These are phyloP conservation scores for Myopa tessellatipennis DNA, from an alignment of 2,888 invertebrate genomes.

Conservation along the genomic window DNA sequence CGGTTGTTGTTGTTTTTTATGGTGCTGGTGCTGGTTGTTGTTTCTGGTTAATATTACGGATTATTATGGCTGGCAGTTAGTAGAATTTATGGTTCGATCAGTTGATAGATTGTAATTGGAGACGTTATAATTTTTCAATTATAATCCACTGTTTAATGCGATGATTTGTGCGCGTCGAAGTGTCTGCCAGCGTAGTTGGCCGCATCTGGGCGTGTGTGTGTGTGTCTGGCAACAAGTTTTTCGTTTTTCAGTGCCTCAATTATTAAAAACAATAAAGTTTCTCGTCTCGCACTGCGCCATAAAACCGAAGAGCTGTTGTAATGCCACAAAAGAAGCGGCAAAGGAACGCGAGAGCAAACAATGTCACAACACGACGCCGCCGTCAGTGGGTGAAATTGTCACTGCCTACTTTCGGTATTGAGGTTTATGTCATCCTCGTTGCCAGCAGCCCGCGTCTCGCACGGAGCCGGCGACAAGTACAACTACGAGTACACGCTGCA, in stretches of 20 bases:
- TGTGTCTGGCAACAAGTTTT: slow-evolving; percentile 7
- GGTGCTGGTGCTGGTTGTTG: slow-evolving; percentile 21
- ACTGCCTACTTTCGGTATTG: background rate
- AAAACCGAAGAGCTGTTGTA: background rate
- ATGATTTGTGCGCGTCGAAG: slow-evolving; percentile 6
- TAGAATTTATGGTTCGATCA: slow-evolving; percentile 38
- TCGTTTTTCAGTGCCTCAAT: slow-evolving; percentile 50
- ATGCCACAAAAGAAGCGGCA: too few species aligned
- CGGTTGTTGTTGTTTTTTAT: slow-evolving; percentile 44
- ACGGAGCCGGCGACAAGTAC: background rate
- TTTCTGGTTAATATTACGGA: slow-evolving; percentile 46
- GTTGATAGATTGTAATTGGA: background rate
- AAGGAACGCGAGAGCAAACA: background rate
- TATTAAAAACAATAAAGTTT: slow-evolving; percentile 49
- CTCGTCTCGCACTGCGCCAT: background rate
- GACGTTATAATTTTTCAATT: slow-evolving; percentile 4
- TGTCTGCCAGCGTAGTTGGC: slow-evolving; percentile 3
- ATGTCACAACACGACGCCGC: background rate
- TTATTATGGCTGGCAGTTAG: slow-evolving; percentile 51
- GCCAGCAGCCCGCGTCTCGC: background rate
- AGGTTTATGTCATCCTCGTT: slow-evolving; percentile 9
- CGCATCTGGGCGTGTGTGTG: background rate
- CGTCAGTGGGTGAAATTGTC: slow-evolving; percentile 8
- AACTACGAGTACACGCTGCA: too few species aligned
- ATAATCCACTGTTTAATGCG: background rate